phyloP scores from a whole-genome alignment of 2,113 vertebrate genomes.

The Cebus imitator region DNA sequence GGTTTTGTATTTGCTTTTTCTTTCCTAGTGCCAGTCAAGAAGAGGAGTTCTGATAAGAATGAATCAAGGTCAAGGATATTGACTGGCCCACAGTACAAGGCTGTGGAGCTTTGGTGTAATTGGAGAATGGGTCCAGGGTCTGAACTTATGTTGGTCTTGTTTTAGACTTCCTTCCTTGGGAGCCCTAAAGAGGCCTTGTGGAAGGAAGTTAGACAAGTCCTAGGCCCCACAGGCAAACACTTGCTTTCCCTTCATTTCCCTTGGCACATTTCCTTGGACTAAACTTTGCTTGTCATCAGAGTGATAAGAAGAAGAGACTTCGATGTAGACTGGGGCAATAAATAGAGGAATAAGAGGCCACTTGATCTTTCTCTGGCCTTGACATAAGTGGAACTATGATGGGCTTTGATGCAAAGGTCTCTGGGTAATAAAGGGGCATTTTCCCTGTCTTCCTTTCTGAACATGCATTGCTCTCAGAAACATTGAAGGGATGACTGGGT shows the following conservation, averaged over 20 bases:
- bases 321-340: rapidly evolving
- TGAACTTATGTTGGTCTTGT: neutral
- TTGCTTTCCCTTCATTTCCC: neutral
- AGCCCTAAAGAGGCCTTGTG: neutral
- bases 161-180: neutral
- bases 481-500: neutral
- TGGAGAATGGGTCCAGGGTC: neutral
- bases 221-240: neutral
- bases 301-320: neutral
- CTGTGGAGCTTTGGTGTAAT: neutral
- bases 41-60: neutral
- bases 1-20: neutral
- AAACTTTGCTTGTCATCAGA: neutral
- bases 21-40: neutral
- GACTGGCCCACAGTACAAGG: neutral
- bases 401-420: neutral
- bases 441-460: neutral
- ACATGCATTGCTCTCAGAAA: neutral
- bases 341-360: neutral
- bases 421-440: neutral
- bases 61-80: neutral
- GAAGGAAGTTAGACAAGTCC: neutral
- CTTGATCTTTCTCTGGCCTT: neutral
- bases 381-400: neutral
- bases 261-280: neutral